phyloP scores from a whole-genome alignment of 2,888 invertebrate species.

The Parasteatoda lunata region DNA sequence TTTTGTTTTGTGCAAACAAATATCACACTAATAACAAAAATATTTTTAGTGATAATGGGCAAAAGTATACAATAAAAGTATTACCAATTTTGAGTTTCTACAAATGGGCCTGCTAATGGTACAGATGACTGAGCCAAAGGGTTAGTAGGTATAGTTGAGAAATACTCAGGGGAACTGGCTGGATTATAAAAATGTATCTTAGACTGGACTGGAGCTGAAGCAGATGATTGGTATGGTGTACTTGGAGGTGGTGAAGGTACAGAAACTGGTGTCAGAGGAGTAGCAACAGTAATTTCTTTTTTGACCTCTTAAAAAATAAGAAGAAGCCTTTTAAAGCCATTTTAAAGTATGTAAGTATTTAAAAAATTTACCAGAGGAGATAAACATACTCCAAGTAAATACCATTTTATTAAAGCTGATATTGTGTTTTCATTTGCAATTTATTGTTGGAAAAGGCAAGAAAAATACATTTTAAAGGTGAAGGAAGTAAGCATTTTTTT shows the following conservation, averaged over 20 bases:
- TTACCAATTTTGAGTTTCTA: constrained; percentile 3
- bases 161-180: not conserved
- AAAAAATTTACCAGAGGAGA: no score
- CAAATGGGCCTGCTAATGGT: not conserved
- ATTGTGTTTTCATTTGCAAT: no score
- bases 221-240: not conserved
- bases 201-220: not conserved
- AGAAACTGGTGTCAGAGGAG: not conserved
- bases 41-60: not conserved
- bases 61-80: not conserved
- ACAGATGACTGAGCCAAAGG: not conserved
- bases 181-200: constrained; percentile 45
- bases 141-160: not conserved
- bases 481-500: no score
- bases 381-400: no score
- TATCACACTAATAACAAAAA: not conserved
- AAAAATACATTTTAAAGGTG: no score
- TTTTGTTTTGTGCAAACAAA: no score
- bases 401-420: no score
- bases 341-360: no score
- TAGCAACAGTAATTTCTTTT: not conserved
- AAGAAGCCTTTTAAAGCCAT: no score
- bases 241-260: not conserved
- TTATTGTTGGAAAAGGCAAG: no score
- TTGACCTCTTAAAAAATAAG: not conserved